Percentiles rank a stretch among this genome's conserved stretches.
Conservation (phyloP, 2,113 vertebrate genomes). For the Plestiodon gilberti region DNA sequence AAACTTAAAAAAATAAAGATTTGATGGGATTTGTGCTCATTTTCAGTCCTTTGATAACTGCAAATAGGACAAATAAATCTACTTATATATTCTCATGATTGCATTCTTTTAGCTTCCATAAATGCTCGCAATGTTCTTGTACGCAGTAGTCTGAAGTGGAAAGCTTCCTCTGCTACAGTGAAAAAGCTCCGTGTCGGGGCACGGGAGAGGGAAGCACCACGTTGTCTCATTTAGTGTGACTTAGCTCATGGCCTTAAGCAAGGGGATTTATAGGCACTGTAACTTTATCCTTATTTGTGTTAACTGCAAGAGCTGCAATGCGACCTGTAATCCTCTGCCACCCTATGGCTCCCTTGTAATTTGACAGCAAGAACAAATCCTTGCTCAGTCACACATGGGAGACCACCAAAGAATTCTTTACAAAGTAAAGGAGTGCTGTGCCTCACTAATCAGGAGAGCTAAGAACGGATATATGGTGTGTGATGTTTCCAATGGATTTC, state of each 20-base stretch:
- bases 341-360: conserved; percentile 1
- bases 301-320: neutral
- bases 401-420: conserved; percentile 4
- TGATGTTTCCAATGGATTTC: neutral
- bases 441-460: neutral
- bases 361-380: conserved; percentile 16
- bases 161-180: neutral
- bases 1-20: neutral
- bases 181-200: neutral
- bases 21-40: neutral
- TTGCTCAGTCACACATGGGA: neutral
- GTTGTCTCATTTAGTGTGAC: neutral
- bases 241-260: conserved; percentile 27
- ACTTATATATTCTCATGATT: neutral
- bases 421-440: neutral
- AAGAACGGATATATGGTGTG: neutral
- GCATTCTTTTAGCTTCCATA: neutral
- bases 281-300: conserved; percentile 39
- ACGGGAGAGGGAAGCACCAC: conserved; percentile 12
- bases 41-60: neutral
- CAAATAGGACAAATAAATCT: neutral
- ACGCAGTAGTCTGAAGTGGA: neutral
- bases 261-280: conserved; percentile 11
- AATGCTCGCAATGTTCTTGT: conserved; percentile 18
- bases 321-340: conserved; percentile 32